These are phyloP conservation scores for Caenorhabditis latens DNA, from an alignment of 1,140 invertebrate genomes.

Conservation along the genomic window DNA sequence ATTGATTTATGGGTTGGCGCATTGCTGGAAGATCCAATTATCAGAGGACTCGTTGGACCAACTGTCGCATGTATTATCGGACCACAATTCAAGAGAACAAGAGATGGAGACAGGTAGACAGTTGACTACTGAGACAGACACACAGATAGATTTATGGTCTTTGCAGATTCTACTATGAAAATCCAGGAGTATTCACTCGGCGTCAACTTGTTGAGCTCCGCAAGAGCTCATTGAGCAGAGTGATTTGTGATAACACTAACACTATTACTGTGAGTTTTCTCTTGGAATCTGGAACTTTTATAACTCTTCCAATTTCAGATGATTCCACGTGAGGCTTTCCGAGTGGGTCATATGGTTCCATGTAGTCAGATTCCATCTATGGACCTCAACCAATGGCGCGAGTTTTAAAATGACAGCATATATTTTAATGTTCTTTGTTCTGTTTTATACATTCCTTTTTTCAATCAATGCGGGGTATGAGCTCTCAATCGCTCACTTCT, in stretches of 20 bases:
- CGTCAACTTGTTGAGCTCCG: slow-evolving; percentile 84
- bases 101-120: slow-evolving; percentile 81
- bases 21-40: slow-evolving; percentile 75
- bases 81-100: slow-evolving; percentile 86
- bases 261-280: slow-evolving; percentile 78
- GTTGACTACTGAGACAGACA: not conserved
- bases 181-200: slow-evolving; percentile 86
- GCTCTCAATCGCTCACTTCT: slow-evolving; percentile 34
- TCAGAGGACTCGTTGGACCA: slow-evolving; percentile 80
- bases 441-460: slow-evolving; percentile 38
- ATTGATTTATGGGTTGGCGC: slow-evolving; percentile 76
- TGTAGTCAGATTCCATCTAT: slow-evolving; percentile 76
- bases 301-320: slow-evolving; percentile 71
- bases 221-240: slow-evolving; percentile 83
- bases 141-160: not conserved
- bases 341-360: slow-evolving; percentile 72
- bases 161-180: slow-evolving; percentile 91
- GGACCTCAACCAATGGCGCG: slow-evolving; percentile 75
- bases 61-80: slow-evolving; percentile 94
- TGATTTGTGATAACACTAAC: slow-evolving; percentile 87
- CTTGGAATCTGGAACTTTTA: not conserved
- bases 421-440: not conserved
- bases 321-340: slow-evolving; percentile 82
- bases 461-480: slow-evolving; percentile 30
- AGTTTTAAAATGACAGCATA: slow-evolving; percentile 57